phyloP scores from a whole-genome alignment of 2,113 vertebrate species.

The Monarcha castaneiventris region DNA sequence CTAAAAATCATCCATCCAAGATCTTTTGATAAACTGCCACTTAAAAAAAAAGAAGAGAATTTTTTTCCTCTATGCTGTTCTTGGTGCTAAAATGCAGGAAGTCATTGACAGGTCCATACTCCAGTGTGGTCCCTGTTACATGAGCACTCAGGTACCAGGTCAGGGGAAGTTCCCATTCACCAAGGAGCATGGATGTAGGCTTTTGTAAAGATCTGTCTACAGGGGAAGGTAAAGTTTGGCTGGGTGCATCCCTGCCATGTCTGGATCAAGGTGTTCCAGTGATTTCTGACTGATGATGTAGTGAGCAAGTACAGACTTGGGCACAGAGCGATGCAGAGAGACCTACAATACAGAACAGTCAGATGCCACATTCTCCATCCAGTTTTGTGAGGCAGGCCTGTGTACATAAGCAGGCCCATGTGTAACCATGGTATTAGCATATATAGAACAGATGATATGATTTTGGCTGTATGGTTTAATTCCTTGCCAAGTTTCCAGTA shows the following conservation, averaged over 20 bases:
- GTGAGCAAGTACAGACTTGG: background rate
- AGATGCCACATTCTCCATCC: background rate
- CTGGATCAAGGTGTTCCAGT: background rate
- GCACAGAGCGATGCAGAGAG: background rate
- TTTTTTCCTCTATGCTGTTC: background rate
- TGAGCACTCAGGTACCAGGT: accelerated
- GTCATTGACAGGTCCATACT: background rate
- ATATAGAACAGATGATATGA: background rate
- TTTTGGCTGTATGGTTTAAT: background rate
- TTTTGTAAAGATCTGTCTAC: background rate
- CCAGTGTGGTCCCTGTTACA: background rate
- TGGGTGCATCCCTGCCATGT: background rate
- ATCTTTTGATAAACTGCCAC: background rate
- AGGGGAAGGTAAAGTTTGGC: background rate
- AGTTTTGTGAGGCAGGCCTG: background rate
- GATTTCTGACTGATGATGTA: background rate
- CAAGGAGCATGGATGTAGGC: background rate
- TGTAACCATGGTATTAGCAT: background rate
- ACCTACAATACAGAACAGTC: background rate
- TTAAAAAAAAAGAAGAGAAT: background rate
- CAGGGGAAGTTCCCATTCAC: background rate
- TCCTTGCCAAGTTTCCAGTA: slow-evolving; percentile 28
- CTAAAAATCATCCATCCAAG: background rate
- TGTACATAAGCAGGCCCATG: background rate
- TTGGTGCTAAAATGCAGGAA: background rate